These are phyloP conservation scores for Thyatira batis DNA, from an alignment of 2,888 invertebrate genomes.

Conservation along the genomic window DNA sequence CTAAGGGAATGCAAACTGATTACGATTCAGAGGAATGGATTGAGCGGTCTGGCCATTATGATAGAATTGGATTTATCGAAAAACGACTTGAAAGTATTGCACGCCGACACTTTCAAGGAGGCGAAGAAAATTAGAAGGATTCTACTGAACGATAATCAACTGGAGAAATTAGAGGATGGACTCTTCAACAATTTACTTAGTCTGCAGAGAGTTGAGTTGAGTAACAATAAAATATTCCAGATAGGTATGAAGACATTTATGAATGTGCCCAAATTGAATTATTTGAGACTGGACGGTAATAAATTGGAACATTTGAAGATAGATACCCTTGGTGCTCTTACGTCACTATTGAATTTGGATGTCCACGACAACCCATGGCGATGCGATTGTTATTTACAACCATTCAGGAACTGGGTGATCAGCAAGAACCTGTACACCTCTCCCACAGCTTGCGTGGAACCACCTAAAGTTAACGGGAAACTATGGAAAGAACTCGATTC, in stretches of 20 bases:
- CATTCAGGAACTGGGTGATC: constrained; percentile 89
- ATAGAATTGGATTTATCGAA: constrained; percentile 92
- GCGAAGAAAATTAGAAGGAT: constrained; percentile 87
- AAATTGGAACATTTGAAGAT: constrained; percentile 85
- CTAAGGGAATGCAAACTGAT: constrained; percentile 88
- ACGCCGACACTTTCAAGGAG: constrained; percentile 87
- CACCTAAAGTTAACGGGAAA: constrained; percentile 85
- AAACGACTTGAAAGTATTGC: constrained; percentile 85
- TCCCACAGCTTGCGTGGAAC: constrained; percentile 88
- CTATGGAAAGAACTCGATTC: constrained; percentile 88
- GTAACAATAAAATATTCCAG: constrained; percentile 87
- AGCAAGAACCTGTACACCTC: constrained; percentile 88
- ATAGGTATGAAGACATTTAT: constrained; percentile 88
- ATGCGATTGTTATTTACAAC: constrained; percentile 92
- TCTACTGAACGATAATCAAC: constrained; percentile 87
- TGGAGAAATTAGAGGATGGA: constrained; percentile 87
- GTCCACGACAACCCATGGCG: constrained; percentile 93
- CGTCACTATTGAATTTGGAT: constrained; percentile 87
- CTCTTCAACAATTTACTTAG: constrained; percentile 89
- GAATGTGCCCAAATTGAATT: constrained; percentile 85
- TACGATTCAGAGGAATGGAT: constrained; percentile 88
- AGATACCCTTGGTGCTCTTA: constrained; percentile 85
- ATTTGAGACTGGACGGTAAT: constrained; percentile 88
- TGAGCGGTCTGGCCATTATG: constrained; percentile 88
- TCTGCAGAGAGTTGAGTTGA: constrained; percentile 89